Evolutionary conservation across 2,797 vertebrate species (phyloP).

Genomic region (Rhinichthys osculus): DNA sequence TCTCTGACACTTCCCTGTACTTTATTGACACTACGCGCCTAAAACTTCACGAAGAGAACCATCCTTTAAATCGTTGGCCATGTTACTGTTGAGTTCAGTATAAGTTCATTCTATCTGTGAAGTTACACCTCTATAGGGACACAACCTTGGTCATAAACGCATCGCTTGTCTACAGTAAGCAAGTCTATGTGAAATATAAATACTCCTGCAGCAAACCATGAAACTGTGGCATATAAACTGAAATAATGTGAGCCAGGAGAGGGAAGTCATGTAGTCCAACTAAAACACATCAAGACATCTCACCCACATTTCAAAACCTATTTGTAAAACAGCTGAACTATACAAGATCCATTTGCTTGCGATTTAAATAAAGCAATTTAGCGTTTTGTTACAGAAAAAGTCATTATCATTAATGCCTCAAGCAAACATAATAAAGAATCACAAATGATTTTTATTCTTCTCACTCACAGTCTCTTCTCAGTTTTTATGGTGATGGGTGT

Average conservation of each 20-base stretch:
- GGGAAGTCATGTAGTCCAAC: neutral
- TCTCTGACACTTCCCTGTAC: neutral
- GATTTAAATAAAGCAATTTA: neutral
- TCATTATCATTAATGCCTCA: neutral
- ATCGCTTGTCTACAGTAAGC: conserved; percentile 4
- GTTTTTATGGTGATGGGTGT: neutral
- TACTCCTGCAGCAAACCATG: neutral
- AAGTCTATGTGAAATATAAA: conserved; percentile 16
- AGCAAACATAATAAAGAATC: neutral
- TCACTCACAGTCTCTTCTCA: no score
- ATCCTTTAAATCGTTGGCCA: neutral
- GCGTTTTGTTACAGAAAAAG: neutral
- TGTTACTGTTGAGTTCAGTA: neutral
- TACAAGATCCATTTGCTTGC: neutral
- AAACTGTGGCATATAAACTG: neutral
- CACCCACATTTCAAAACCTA: neutral
- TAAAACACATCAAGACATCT: neutral
- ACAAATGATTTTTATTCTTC: neutral
- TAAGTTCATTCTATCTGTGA: neutral
- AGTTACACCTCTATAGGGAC: neutral
- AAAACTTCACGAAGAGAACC: conserved; percentile 1
- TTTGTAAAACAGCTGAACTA: neutral
- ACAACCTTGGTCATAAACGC: neutral
- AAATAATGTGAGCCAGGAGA: neutral
- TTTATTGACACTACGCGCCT: neutral